Base-by-base conservation (phyloP, 2,888 invertebrate genomes). In the Octonoba sinensis region DNA sequence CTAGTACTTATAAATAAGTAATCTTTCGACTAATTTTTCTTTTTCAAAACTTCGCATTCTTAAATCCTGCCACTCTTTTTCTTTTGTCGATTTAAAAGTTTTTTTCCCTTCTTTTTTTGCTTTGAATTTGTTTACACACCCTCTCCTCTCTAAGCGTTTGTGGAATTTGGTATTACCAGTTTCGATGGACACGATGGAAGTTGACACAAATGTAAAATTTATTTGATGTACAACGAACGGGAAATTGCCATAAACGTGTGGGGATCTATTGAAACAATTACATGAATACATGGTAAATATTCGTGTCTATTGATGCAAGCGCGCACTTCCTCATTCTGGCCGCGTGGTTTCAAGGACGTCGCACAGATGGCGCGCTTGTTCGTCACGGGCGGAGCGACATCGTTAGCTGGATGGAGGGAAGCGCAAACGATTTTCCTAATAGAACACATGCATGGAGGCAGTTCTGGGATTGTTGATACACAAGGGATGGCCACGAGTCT, bases 311-410 rank as follows among this genome's bases (percentile, higher is more conserved):
- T 57, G 66, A 47, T 62, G 46, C 8, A 54, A 59, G 62, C 49
- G 60, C 73, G 73, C 79, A 81, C 72, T 81, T 81, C 79, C 79
- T 81, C 57, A 81, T 81, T 72, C 22, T 36, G 20, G 13, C 22
- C 36, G 36, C 44, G 18, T 56, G 60, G 54, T 73, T 72, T 46
- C 79, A 81, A 81, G 79, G 79, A 51, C 79, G 51, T 15, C 44
- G 54, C 56, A 62, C 51, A 81, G 79, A 73, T 73, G 79, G 79
- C 79, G 67, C 62, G 56, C 54, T 16, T 24, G n/a, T 46, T 44
- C 13, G 56, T 27, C 64, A 54, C 47, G 62, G 72, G 62, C 59
- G 56, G 57, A 72, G 60, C 66, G 46, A 60, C 16, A 20, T 54
- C 49, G 59, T 56, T 16, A 24, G 64, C 27, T 54, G 27, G 20